These are phyloP conservation scores for Diadumene lineata DNA, from an alignment of 92 coral and sea anemone species.

Conservation along the genomic window DNA sequence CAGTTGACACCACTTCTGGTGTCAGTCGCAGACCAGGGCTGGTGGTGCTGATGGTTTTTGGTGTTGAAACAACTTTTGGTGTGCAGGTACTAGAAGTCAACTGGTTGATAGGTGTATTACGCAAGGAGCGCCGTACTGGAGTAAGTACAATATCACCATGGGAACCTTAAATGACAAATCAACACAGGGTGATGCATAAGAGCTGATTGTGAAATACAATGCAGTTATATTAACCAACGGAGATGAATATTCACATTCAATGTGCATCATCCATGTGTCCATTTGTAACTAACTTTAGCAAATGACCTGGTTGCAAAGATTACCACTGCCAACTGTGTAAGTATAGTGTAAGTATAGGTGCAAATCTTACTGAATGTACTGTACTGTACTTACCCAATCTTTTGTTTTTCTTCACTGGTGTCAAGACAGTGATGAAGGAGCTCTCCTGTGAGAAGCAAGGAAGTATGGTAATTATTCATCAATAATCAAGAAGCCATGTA, in stretches of 20 bases:
- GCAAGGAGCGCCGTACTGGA: slow-evolving; percentile 84
- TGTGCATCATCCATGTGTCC: too few species aligned
- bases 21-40: slow-evolving; percentile 66
- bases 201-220: too few species aligned
- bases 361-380: too few species aligned
- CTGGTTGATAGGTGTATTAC: slow-evolving; percentile 59
- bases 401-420: slow-evolving; percentile 70
- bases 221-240: too few species aligned
- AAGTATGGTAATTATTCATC: not conserved
- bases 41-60: slow-evolving; percentile 41
- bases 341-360: too few species aligned
- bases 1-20: slow-evolving; percentile 40
- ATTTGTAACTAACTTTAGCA: too few species aligned
- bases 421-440: slow-evolving; percentile 73
- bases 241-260: too few species aligned
- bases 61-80: slow-evolving; percentile 66
- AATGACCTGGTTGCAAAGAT: too few species aligned
- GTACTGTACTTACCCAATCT: slow-evolving; percentile 47
- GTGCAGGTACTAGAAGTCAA: slow-evolving; percentile 25
- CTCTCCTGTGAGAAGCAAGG: slow-evolving; percentile 42
- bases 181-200: too few species aligned
- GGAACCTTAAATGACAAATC: slow-evolving; percentile 28
- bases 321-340: too few species aligned
- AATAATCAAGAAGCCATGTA: not conserved
- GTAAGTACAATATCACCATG: slow-evolving; percentile 67